A percentile compares a stretch with the other conserved stretches of the same genome.
Evolutionary conservation across 2,797 vertebrate species (phyloP).

Genomic region (Sebastes wilsoni): DNA sequence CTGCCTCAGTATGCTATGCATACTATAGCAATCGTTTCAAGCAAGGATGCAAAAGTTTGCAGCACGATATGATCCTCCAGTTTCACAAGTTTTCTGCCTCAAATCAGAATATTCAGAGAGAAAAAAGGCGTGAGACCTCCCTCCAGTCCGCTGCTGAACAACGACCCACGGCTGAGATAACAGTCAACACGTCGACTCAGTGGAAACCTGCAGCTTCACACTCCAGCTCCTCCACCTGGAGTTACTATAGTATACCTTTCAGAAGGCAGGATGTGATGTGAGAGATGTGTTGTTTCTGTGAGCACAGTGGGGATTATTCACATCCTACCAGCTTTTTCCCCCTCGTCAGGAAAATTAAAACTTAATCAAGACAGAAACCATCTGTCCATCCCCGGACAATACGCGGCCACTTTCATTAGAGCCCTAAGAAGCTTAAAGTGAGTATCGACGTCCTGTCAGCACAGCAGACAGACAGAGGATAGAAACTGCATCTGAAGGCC

Average conservation of each 20-base stretch:
- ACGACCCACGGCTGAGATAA: not conserved
- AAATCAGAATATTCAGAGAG: not conserved
- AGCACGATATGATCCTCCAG: not conserved
- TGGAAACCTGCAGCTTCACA: conserved; percentile 24
- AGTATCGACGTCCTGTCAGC: conserved; percentile 51
- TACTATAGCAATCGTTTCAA: not conserved
- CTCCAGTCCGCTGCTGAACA: not conserved
- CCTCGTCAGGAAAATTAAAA: conserved; percentile 68
- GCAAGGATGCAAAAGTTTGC: conserved; percentile 22
- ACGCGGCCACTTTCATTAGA: conserved; percentile 79
- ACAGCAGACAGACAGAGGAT: not conserved
- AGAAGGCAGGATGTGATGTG: conserved; percentile 6
- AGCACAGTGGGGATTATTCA: conserved; percentile 7
- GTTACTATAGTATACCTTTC: not conserved
- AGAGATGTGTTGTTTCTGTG: conserved; percentile 18
- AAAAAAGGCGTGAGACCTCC: not conserved
- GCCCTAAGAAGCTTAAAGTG: conserved; percentile 80
- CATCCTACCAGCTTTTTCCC: conserved; percentile 33
- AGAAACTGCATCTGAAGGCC: not conserved
- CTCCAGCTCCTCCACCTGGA: conserved; percentile 30
- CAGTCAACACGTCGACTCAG: not conserved
- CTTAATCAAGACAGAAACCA: conserved; percentile 83
- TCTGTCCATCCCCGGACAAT: conserved; percentile 77
- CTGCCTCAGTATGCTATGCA: not conserved
- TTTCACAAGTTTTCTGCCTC: conserved; percentile 8